Percentiles rank a stretch among this genome's conserved stretches.
Conservation (phyloP, 2,113 vertebrate species). For the Gnathonemus longibarbis region DNA sequence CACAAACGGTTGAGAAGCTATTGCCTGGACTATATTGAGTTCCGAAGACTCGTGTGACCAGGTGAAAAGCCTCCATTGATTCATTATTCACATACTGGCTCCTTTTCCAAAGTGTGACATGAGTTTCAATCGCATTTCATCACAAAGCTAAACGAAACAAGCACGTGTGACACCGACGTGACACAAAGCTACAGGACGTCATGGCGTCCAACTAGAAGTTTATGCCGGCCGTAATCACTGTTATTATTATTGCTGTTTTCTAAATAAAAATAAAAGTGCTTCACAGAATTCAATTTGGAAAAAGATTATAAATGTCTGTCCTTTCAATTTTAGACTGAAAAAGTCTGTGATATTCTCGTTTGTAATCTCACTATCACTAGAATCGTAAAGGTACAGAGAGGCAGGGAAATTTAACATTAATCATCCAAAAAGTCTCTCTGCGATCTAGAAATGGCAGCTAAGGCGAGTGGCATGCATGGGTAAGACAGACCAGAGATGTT, state of each 20-base stretch:
- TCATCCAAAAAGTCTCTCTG: neutral
- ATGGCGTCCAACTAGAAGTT: neutral
- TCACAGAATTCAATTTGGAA: neutral
- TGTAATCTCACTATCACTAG: too few relatives aligned
- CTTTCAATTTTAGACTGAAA: neutral
- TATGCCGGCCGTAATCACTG: neutral
- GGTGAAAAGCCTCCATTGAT: neutral
- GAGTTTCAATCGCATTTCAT: neutral
- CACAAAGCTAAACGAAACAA: neutral
- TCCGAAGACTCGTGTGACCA: neutral
- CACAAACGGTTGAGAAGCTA: neutral
- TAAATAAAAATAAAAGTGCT: neutral
- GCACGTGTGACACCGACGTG: neutral
- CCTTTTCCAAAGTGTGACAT: neutral
- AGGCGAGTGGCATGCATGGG: neutral
- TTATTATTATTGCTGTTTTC: neutral
- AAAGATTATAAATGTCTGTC: neutral
- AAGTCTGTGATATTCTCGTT: neutral
- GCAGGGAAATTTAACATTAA: slow-evolving; percentile 9
- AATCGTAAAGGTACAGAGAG: neutral
- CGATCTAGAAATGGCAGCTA: slow-evolving; percentile 16
- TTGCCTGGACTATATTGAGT: neutral
- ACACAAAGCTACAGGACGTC: neutral
- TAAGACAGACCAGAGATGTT: neutral
- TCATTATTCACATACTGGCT: neutral